Evolutionary conservation across 2,113 vertebrate species (phyloP).

Genomic region (Larimichthys crocea): DNA sequence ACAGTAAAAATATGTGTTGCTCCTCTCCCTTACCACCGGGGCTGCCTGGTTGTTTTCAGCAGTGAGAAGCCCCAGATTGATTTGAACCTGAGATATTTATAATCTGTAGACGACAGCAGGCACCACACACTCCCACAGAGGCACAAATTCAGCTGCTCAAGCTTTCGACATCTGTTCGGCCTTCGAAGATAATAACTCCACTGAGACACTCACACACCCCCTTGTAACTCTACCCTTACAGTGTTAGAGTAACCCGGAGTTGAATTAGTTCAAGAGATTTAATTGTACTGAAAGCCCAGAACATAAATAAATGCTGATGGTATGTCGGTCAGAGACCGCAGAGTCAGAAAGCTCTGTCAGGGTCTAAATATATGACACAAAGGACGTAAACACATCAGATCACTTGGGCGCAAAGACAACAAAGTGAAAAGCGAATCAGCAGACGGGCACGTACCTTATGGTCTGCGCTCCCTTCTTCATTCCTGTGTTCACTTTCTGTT

Average conservation of each 20-base stretch:
- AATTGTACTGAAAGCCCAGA: slow-evolving; percentile 9
- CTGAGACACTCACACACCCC: slow-evolving; percentile 1
- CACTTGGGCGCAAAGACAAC: neutral
- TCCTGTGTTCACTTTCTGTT: slow-evolving; percentile 37
- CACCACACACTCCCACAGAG: slow-evolving; percentile 15
- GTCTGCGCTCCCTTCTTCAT: slow-evolving; percentile 63
- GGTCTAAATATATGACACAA: neutral
- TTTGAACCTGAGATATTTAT: slow-evolving; percentile 55
- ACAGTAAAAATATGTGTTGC: neutral
- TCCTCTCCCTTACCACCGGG: neutral
- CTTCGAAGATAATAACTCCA: slow-evolving; percentile 47
- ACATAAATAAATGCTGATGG: slow-evolving; percentile 4
- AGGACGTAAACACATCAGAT: neutral
- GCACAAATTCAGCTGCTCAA: slow-evolving; percentile 53
- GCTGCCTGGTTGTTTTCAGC: slow-evolving; percentile 8
- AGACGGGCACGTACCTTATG: slow-evolving; percentile 64
- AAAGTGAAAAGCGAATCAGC: neutral
- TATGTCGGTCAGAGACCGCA: slow-evolving; percentile 1
- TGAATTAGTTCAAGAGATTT: slow-evolving; percentile 25
- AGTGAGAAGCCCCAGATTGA: slow-evolving; percentile 17
- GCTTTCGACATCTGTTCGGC: slow-evolving; percentile 56
- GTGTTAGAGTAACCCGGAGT: neutral
- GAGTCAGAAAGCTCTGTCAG: neutral
- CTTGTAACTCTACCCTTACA: slow-evolving; percentile 34
- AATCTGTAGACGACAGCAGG: slow-evolving; percentile 47